phyloP scores from a whole-genome alignment of 1,140 invertebrate genomes.

The Bombus vancouverensis region DNA sequence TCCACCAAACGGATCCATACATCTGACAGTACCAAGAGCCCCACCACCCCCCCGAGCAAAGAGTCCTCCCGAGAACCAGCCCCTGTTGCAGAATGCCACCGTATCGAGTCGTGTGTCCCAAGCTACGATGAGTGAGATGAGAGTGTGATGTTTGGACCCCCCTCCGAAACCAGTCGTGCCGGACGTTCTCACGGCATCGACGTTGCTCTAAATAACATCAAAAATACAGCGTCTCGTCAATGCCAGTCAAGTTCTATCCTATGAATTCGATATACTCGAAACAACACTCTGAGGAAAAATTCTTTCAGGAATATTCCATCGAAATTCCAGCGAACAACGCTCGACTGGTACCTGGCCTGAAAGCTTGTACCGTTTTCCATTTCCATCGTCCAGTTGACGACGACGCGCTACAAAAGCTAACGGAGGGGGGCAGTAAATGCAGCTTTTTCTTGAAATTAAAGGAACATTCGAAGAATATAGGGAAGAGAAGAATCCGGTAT shows the following conservation, averaged over 20 bases:
- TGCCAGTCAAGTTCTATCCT: background rate
- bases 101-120: constrained; percentile 85
- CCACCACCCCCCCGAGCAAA: constrained; percentile 84
- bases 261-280: background rate
- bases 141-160: constrained; percentile 89
- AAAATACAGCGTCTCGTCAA: constrained; percentile 37
- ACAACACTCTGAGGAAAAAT: too few relatives aligned
- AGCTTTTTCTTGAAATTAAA: constrained; percentile 27
- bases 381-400: constrained; percentile 32
- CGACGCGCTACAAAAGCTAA: constrained; percentile 37
- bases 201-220: constrained; percentile 73
- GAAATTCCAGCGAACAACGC: background rate
- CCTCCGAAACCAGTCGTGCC: constrained; percentile 79
- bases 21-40: constrained; percentile 83
- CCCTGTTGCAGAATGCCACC: constrained; percentile 80
- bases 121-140: constrained; percentile 91
- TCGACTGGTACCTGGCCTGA: background rate
- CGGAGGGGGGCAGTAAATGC: constrained; percentile 56
- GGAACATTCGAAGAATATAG: constrained; percentile 22
- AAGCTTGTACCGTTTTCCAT: background rate
- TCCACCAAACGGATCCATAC: constrained; percentile 85
- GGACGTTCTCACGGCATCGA: constrained; percentile 80
- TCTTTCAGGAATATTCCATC: background rate
- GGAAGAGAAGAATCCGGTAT: constrained; percentile 2
- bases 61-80: constrained; percentile 84